Base-by-base conservation (phyloP, 1,140 invertebrate species). In the Telenomus remus region DNA sequence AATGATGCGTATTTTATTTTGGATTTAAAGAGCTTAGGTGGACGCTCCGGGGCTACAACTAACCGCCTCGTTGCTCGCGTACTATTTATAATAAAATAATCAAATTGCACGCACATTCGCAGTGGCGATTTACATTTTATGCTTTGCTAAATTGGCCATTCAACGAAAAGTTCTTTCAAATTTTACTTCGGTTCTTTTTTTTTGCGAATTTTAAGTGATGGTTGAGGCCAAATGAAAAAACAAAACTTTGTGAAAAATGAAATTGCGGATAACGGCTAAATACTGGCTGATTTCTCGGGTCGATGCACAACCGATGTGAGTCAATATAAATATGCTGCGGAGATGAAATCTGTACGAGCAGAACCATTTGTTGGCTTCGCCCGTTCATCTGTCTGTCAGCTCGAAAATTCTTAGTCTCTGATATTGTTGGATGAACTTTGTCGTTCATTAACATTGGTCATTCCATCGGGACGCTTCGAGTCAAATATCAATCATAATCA, bases 301-400 rank as follows among this genome's bases (percentile, higher is more conserved):
- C 19, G 19, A 27, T 27, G 19, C 19, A 6, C 19, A 27, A 27
- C 19, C 19, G 19, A 69, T 68, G 54, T 46, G 70, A 80, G 78
- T 68, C 65, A 81, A 81, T 81, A 85, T 84, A 84, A 86, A 86
- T 85, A 83, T 79, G 81, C 82, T 27, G 6, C 55, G 66, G 72
- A 82, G 86, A 87, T 87, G 80, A 73, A 73, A 87, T 87, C 85
- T 83, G 74, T 68, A 76, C 76, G 63, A 66, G 76, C 79, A 82
- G 81, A 79, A 82, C 82, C 84, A 87, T 87, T 87, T 87, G 84
- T 87, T 83, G 81, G 61, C 64, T 42, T 49, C 42, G 81, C 82
- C 79, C 73, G 80, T 82, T 65, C 82, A 79, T 84, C 71, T 71
- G 73, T 69, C 64, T 69, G 66, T 76, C 66, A 53, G 73, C n/a